Base-by-base conservation (phyloP, 2,113 vertebrate species). In the Girardinichthys multiradiatus region DNA sequence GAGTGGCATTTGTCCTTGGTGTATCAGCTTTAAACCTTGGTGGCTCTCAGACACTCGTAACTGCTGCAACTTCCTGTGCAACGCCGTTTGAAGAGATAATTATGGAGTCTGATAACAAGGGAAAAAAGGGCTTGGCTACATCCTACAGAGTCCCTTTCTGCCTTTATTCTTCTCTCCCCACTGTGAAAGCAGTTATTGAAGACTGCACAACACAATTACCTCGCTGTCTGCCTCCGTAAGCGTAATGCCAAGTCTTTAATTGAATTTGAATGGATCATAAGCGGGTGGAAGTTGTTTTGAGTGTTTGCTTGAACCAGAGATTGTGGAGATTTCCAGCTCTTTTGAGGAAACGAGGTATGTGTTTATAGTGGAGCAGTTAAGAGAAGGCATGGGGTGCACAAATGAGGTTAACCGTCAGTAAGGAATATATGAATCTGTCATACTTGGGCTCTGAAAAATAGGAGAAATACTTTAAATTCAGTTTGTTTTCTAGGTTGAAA, bases 31-130 rank as follows among this genome's bases (percentile, higher is more conserved):
- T 61, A 84, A 82, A 84, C 48, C 62, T 60, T 51, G 19, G 67
- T 61, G 76, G 70, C 27, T 35, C 75, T 68, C 72, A 84, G 81
- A 72, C 59, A 15, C 60, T 88, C 76, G 78, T 90, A 90, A 89
- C 90, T 85, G 82, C 79, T 71, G 66, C 6, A 76, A 85, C 90
- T 92, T 92, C 90, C 90, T 90, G 84, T 31, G 69, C 68, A 80
- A 79, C 30, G 84, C 76, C 78, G 89, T 91, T 92, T 88, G 79
- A 90, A 88, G 83, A 93, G 84, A 89, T 93, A 92, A 93, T 93
- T 90, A 90, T 83, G 83, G 90, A 75, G 77, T 82, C 74, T 72
- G 90, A 90, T 91, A 91, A 90, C 37, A 75, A 84, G 80, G 74
- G 74, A 72, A 80, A 79, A 88, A 83, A 77, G 86, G 87, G 88